A percentile compares a stretch with the other conserved stretches of the same genome.
These are phyloP conservation scores for Corydoras sp. DNA, from an alignment of 2,113 vertebrate species.

Conservation along the genomic window DNA sequence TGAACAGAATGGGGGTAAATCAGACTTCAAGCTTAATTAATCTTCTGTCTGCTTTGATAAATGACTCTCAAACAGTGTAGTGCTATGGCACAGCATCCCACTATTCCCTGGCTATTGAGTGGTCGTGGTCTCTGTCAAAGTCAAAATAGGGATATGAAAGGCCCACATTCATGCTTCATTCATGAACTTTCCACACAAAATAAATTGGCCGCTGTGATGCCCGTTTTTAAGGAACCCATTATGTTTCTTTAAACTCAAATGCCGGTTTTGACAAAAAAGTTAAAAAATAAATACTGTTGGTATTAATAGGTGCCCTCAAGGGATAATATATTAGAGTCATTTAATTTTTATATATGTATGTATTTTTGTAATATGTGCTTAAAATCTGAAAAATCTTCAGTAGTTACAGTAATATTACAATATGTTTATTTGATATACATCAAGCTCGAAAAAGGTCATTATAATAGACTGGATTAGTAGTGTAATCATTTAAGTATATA, in stretches of 20 bases:
- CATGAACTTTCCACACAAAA: conserved; percentile 55
- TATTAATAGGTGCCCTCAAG: conserved; percentile 45
- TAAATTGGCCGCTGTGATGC: conserved; percentile 5
- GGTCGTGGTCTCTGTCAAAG: conserved; percentile 63
- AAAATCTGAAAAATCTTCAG: too few relatives aligned
- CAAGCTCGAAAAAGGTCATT: too few relatives aligned
- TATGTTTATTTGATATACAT: too few relatives aligned
- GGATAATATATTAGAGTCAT: conserved; percentile 59
- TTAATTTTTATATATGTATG: conserved; percentile 65
- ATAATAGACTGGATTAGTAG: too few relatives aligned
- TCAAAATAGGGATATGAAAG: conserved; percentile 56
- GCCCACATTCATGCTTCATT: conserved; percentile 55
- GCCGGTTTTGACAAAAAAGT: conserved; percentile 41
- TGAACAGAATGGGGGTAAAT: conserved; percentile 48
- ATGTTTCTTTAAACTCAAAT: too few relatives aligned
- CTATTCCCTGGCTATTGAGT: conserved; percentile 42
- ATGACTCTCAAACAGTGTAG: conserved; percentile 67
- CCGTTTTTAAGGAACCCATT: too few relatives aligned
- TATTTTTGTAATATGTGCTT: conserved; percentile 47
- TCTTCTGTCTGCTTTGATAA: conserved; percentile 75
- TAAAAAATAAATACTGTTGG: conserved; percentile 62
- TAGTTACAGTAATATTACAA: too few relatives aligned
- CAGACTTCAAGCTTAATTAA: conserved; percentile 64
- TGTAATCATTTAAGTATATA: too few relatives aligned
- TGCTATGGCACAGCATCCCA: conserved; percentile 59